Base-by-base conservation (phyloP, 2,888 invertebrate species). In the Andrena bicolor region DNA sequence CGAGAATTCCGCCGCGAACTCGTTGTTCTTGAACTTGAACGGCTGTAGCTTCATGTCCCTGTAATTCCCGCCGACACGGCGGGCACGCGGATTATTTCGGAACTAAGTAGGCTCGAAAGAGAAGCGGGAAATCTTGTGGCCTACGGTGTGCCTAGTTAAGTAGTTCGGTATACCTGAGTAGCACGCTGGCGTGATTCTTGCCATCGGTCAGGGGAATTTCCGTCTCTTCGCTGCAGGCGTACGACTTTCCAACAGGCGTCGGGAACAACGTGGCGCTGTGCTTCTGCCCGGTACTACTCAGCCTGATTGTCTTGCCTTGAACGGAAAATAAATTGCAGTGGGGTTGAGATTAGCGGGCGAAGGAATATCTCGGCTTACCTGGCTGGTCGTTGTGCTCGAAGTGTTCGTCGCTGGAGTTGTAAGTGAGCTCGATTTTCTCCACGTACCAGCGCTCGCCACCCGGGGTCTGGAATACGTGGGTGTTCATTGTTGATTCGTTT, bases 371-470 rank as follows among this genome's bases (percentile, higher is more conserved):
- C 20, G 8, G 88, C 93, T 92, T 89, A 95, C 95, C 94, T 83
- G 94, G 94, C 77, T 94, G 93, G 81, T 94, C 94, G 73, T 94
- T 93, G 77, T 94, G 94, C 76, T 94, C 93, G 83, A 95, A 95
- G 74, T 94, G 93, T 78, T 94, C 93, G 83, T 95, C 95, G 66
- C 94, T 93, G 0, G 95, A 94, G 92, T 97, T 97, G 93, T 97
- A 98, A 2, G 95, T 95, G 76, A 98, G 94, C 89, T 96, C 96
- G 83, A 98, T 95, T 88, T 96, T 96, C 87, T 96, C 96, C 1
- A 97, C 96, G 92, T 97, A 98, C 98, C 98, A 98, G 87, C 97
- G 95, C 91, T 98, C 98, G 6, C 98, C 98, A 4, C 98, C 98
- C 32, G 97, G 97, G 1, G 98, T 97, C 97, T 98, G 93, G 48